Conservation (phyloP, 64 coral and sea anemone genomes). For the Montipora cactus region DNA sequence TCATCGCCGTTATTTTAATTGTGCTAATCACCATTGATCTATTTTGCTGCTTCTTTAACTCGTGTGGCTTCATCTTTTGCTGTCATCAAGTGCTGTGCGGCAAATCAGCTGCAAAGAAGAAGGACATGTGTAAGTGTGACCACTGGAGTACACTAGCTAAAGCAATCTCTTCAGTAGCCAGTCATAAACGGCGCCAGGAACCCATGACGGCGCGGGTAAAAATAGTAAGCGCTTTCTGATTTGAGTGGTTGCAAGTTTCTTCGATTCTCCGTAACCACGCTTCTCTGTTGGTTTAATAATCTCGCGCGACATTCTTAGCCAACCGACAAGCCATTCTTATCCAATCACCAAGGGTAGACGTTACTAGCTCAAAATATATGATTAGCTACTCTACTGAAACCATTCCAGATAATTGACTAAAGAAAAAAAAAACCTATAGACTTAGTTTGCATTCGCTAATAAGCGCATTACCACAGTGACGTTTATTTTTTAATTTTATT, state of each 20-base stretch:
- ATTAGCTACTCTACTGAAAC: no score
- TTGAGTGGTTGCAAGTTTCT: not conserved
- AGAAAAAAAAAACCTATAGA: no score
- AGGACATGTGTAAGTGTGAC: constrained; percentile 3
- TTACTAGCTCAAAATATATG: no score
- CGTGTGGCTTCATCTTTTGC: constrained; percentile 74
- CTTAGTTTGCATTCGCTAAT: no score
- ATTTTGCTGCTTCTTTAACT: constrained; percentile 90
- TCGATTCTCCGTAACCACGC: not conserved
- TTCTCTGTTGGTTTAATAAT: not conserved
- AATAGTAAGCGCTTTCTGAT: no score
- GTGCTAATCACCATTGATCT: constrained; percentile 86
- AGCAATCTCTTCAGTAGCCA: no score
- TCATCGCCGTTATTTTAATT: constrained; percentile 75
- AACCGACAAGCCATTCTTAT: not conserved
- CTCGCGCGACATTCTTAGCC: not conserved
- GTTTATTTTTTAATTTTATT: not conserved
- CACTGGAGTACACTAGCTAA: not conserved
- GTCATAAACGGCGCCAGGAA: no score
- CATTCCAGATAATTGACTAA: no score
- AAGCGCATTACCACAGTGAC: not conserved
- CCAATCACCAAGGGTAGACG: not conserved
- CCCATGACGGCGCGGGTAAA: no score
- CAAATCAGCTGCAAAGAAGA: not conserved
- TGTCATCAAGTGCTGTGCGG: constrained; percentile 60